Evolutionary conservation across 2,113 vertebrate species (phyloP), one percentile per base, ranked within the genome.

Genomic region (Dipodomys stephensi): DNA sequence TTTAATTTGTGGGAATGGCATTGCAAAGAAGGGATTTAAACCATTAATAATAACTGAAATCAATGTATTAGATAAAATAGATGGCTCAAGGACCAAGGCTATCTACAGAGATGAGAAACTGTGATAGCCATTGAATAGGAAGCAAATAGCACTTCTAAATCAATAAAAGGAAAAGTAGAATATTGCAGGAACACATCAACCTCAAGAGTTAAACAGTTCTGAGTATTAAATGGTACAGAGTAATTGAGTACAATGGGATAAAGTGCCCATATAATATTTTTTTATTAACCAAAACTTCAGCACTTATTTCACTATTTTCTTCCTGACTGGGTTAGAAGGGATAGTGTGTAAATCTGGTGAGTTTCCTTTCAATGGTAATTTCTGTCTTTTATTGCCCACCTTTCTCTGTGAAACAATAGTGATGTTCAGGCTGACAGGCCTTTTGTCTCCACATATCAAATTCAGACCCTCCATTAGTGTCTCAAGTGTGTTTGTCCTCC

Each of bases 401-500:
- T 95, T 79, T 95, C 85, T 77, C 78, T 69, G 12, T 72, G 64
- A 86, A 95, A 88, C 92, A 94, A 62, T 95, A 76, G n/a, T 64
- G 71, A 67, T 86, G 86, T 44, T 71, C 78, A 74, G 62, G 83
- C 32, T 95, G 88, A 93, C 88, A 88, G 93, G 11, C 15, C 46
- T 79, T 96, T 94, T 94, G 94, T 97, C 94, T 96, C 46, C 60
- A 76, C 46, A 78, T 82, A 94, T 83, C 83, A 92, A 92, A 95
- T 87, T 88, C 85, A 95, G 68, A 88, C 77, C 81, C 44, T 94
- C 83, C 86, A 92, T 96, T 96, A 93, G 53, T 87, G 80, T 92
- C 95, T 93, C 87, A 39, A 83, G 84, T 73, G 77, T 92, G 82
- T 95, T 83, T 74, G 90, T 94, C 90, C 94, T 95, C 79, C 94